phyloP scores from a whole-genome alignment of 2,888 invertebrate species.

The Blomia tropicalis region DNA sequence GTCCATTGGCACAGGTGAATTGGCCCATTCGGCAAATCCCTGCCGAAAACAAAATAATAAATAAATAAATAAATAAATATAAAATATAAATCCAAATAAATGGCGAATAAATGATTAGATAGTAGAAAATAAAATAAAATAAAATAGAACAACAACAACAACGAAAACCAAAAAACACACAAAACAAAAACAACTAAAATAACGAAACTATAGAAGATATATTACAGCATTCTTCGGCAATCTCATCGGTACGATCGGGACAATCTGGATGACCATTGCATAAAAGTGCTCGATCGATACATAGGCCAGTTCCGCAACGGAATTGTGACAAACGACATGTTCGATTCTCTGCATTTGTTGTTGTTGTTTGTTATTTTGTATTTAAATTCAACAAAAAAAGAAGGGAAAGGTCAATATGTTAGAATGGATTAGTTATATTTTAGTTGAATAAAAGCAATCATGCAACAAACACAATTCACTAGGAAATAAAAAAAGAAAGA shows the following conservation, averaged over 20 bases:
- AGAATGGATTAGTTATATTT: background rate
- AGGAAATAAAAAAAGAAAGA: no score
- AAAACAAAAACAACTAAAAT: conserved; percentile 17
- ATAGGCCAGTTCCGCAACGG: conserved; percentile 39
- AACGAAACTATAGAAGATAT: conserved; percentile 1
- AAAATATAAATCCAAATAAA: no score
- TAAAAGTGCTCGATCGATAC: conserved; percentile 31
- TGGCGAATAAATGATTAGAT: background rate
- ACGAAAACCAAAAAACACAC: background rate
- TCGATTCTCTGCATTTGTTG: conserved; percentile 26
- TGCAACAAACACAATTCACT: no score
- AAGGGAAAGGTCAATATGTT: no score
- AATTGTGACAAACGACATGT: conserved; percentile 30
- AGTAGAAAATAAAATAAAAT: background rate
- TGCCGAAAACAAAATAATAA: no score
- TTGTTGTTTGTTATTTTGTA: background rate
- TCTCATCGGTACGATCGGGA: conserved; percentile 55
- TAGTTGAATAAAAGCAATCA: background rate
- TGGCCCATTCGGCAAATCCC: conserved; percentile 39
- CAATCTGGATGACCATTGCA: conserved; percentile 38
- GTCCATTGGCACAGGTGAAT: conserved; percentile 48
- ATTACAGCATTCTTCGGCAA: conserved; percentile 47
- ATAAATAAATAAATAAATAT: no score
- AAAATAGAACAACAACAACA: background rate
- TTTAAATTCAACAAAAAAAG: background rate